Conservation (phyloP, 1,140 invertebrate species). For the Zophobas atratus region DNA sequence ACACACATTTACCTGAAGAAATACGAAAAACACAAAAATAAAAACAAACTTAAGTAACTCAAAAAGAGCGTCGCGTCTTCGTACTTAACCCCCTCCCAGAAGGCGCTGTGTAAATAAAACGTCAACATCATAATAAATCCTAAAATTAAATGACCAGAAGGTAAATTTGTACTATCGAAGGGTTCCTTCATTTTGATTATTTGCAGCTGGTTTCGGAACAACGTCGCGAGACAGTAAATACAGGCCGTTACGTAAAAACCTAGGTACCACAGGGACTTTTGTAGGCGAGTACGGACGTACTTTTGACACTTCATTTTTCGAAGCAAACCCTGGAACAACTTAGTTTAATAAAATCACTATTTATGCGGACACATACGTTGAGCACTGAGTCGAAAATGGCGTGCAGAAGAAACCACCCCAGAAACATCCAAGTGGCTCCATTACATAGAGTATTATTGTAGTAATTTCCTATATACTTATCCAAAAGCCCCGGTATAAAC, state of each 20-base stretch:
- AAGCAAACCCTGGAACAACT: slow-evolving; percentile 46
- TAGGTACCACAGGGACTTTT: slow-evolving; percentile 48
- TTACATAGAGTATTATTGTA: slow-evolving; percentile 49
- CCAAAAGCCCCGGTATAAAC: slow-evolving; percentile 33
- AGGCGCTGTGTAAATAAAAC: slow-evolving; percentile 43
- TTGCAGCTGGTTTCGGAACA: slow-evolving; percentile 47
- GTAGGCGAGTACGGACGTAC: slow-evolving; percentile 43
- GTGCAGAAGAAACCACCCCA: slow-evolving; percentile 44
- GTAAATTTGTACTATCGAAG: slow-evolving; percentile 22
- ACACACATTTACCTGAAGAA: slow-evolving; percentile 47
- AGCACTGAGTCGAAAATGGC: slow-evolving; percentile 27
- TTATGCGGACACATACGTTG: slow-evolving; percentile 11
- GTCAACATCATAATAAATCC: slow-evolving; percentile 47
- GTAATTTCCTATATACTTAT: slow-evolving; percentile 44
- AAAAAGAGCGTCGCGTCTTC: not conserved
- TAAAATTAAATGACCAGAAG: slow-evolving; percentile 43
- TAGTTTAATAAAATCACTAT: not conserved
- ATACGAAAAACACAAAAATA: slow-evolving; percentile 43
- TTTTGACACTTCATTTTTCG: slow-evolving; percentile 47
- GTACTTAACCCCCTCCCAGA: slow-evolving; percentile 35
- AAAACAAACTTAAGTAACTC: slow-evolving; percentile 20
- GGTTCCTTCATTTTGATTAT: not conserved
- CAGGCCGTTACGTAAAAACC: slow-evolving; percentile 50
- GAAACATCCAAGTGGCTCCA: slow-evolving; percentile 45
- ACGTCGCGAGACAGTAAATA: slow-evolving; percentile 48